These are phyloP conservation scores for Saguinus imperator DNA, from an alignment of 2,113 vertebrate species.

Conservation along the genomic window DNA sequence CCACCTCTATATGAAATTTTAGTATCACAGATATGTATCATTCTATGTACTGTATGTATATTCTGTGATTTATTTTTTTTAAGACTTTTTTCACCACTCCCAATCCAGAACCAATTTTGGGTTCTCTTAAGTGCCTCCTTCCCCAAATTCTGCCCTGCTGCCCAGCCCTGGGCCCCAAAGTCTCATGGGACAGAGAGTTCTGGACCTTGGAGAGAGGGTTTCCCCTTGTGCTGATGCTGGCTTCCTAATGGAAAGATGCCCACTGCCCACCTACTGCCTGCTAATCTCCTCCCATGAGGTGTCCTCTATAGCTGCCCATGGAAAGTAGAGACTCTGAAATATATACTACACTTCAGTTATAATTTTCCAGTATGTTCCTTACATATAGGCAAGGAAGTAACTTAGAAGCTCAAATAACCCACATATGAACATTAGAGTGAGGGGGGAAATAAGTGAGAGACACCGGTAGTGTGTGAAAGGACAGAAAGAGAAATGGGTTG, in stretches of 20 bases:
- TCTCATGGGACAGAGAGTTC: background rate
- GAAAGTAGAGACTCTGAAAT: background rate
- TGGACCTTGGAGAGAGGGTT: background rate
- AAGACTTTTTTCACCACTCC: background rate
- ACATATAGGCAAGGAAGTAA: background rate
- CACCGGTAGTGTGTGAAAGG: background rate
- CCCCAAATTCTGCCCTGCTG: background rate
- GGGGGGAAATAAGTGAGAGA: background rate
- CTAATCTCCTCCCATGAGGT: background rate
- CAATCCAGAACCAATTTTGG: background rate
- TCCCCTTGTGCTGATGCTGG: background rate
- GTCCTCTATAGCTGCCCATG: background rate
- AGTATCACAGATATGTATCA: background rate
- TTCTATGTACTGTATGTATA: background rate
- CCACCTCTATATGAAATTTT: background rate
- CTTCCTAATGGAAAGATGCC: background rate
- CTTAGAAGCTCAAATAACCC: background rate
- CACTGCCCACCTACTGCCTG: background rate
- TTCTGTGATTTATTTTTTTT: background rate
- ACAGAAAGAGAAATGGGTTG: background rate
- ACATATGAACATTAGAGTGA: background rate
- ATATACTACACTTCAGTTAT: background rate
- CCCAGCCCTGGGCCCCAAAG: background rate
- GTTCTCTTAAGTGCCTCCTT: background rate
- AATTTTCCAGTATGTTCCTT: background rate